Conservation (phyloP, 2,797 vertebrate species). For the Salarias fasciatus region DNA sequence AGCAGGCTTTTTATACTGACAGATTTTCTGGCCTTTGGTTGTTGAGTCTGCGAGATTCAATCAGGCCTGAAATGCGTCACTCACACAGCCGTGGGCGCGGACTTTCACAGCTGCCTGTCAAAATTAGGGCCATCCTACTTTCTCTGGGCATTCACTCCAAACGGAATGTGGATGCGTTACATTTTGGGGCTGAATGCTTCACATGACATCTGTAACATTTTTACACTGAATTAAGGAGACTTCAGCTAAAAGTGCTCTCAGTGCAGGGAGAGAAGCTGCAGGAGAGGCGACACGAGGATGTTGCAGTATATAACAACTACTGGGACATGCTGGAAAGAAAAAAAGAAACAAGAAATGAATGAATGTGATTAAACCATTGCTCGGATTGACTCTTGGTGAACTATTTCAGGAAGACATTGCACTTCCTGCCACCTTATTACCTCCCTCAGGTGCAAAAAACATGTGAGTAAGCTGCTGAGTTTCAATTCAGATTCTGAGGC, state of each 20-base stretch:
- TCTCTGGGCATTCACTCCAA: slow-evolving; percentile 28
- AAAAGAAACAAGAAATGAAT: neutral
- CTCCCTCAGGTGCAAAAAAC: slow-evolving; percentile 12
- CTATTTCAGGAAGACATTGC: slow-evolving; percentile 10
- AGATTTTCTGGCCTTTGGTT: slow-evolving; percentile 27
- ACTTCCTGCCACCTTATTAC: neutral
- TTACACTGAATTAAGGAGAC: neutral
- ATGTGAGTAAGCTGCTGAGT: slow-evolving; percentile 10
- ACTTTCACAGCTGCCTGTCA: slow-evolving; percentile 67
- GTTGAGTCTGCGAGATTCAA: slow-evolving; percentile 40
- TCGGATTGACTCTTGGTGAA: slow-evolving; percentile 8
- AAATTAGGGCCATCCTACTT: slow-evolving; percentile 49
- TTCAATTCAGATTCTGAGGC: slow-evolving; percentile 9
- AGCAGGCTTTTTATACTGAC: slow-evolving; percentile 10
- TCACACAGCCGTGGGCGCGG: slow-evolving; percentile 52
- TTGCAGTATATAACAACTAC: slow-evolving; percentile 5
- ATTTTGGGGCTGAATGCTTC: slow-evolving; percentile 23
- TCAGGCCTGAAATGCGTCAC: slow-evolving; percentile 65
- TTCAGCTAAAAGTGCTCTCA: too few species aligned
- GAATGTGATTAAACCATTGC: neutral
- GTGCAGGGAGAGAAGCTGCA: too few species aligned
- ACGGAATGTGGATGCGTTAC: slow-evolving; percentile 42
- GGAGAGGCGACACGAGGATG: neutral
- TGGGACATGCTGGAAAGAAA: neutral
- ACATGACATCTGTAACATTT: slow-evolving; percentile 10